Conservation (phyloP, 53 echinoderm and acorn worm genomes). For the Echinometra lucunter region DNA sequence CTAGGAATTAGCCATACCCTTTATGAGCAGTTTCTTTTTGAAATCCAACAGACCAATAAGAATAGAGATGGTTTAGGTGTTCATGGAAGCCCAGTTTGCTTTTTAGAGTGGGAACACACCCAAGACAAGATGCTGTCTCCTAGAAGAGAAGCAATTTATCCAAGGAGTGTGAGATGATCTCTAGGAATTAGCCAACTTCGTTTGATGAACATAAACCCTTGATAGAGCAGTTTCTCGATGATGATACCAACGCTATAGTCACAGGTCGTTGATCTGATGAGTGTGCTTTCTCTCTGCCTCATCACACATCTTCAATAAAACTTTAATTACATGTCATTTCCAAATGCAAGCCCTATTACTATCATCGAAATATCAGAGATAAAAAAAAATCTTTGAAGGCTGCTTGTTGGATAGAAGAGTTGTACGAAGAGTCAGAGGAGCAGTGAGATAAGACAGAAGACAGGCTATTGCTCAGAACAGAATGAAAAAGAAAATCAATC, state of each 20-base stretch:
- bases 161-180: not conserved
- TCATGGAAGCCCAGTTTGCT: not conserved
- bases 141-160: constrained; percentile 31
- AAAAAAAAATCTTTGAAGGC: not conserved
- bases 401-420: not conserved
- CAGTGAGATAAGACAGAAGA: not conserved
- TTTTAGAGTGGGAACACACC: not conserved
- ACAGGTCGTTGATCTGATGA: constrained; percentile 27
- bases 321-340: constrained; percentile 38
- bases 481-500: not conserved
- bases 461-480: not conserved
- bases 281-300: not conserved
- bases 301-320: constrained; percentile 33
- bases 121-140: not conserved
- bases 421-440: not conserved
- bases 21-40: too few species aligned
- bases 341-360: constrained; percentile 24
- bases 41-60: too few species aligned
- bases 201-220: not conserved
- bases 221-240: not conserved
- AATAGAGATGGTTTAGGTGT: too few species aligned
- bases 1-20: too few species aligned
- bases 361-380: not conserved
- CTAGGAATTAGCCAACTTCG: constrained; percentile 1
- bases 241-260: not conserved